Percentiles rank a stretch among this genome's conserved stretches.
Evolutionary conservation across 2,888 invertebrate genomes (phyloP).

Genomic region (Drosophila imparisetae): DNA sequence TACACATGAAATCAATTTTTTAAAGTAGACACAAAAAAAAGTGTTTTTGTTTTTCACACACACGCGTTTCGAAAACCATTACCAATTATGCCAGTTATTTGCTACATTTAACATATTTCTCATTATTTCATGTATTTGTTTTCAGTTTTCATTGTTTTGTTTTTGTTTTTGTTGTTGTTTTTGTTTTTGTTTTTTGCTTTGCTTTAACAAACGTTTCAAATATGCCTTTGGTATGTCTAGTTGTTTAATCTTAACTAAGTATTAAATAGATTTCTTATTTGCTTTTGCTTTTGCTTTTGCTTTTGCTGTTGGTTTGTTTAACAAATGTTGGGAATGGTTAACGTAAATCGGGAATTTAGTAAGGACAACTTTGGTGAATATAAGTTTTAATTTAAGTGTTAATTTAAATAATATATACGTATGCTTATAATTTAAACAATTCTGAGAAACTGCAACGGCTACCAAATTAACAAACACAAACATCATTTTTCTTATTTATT

Average conservation of each 20-base stretch:
- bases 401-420: constrained; percentile 59
- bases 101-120: constrained; percentile 49
- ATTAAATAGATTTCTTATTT: constrained; percentile 56
- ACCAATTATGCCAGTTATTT: constrained; percentile 44
- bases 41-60: neutral
- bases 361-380: constrained; percentile 84
- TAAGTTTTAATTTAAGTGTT: constrained; percentile 35
- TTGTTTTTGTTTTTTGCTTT: constrained; percentile 22
- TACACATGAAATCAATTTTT: constrained; percentile 43
- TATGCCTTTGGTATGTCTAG: constrained; percentile 84
- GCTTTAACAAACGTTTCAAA: constrained; percentile 62
- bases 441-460: constrained; percentile 39
- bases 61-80: constrained; percentile 26
- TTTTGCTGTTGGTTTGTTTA: constrained; percentile 42
- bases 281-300: constrained; percentile 10
- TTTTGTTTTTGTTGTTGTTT: neutral
- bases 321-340: constrained; percentile 69
- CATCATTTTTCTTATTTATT: constrained; percentile 11
- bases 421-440: constrained; percentile 58
- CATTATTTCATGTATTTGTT: constrained; percentile 36
- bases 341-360: constrained; percentile 73
- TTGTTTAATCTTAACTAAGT: constrained; percentile 69
- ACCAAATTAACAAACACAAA: constrained; percentile 22
- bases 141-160: constrained; percentile 2
- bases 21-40: constrained; percentile 14